Base-by-base conservation (phyloP, 2,113 vertebrate genomes). In the Fregetta grallaria region DNA sequence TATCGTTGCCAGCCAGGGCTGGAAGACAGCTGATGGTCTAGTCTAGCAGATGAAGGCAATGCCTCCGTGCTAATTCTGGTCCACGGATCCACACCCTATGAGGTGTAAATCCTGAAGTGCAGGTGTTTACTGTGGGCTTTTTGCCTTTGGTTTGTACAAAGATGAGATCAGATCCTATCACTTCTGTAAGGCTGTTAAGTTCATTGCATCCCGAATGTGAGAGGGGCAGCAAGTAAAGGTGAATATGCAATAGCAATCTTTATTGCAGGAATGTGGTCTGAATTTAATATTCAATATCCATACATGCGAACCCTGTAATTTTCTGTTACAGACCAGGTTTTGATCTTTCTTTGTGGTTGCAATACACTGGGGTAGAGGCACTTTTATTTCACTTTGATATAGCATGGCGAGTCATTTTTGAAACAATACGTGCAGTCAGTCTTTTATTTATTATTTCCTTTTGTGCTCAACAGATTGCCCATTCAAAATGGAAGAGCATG, bases 401-500 rank as follows among this genome's bases (percentile, higher is more conserved):
- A 59, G 44, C 12, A 23, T 0, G 3, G 12, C 1, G 6, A 93
- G 6, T 15, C 22, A 7, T 25, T 66, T 86, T 50, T 36, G 18
- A 71, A 92, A 65, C 83, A 94, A 66, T 77, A 59, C 47, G 1
- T 78, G 47, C 66, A 70, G 38, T 70, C 88, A 53, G 63, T 65
- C 72, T 72, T 92, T 92, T 93, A 89, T 98, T 98, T 97, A 97
- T 97, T 97, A 96, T 94, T 96, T 98, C 73, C 84, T 95, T 97
- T 97, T 96, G 90, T 89, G 40, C 65, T 97, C 96, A 97, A 92
- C 97, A 97, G 97, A 96, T 96, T 98, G 94, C 49, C 84, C 56
- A 86, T 94, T 90, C 38, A 74, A 76, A 96, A 86, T 82, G 40
- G 89, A 81, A 67, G 92, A 81, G 73, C 82, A 76, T 0, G 62